phyloP scores from a whole-genome alignment of 2,113 vertebrate genomes.

The Salvelinus namaycush region DNA sequence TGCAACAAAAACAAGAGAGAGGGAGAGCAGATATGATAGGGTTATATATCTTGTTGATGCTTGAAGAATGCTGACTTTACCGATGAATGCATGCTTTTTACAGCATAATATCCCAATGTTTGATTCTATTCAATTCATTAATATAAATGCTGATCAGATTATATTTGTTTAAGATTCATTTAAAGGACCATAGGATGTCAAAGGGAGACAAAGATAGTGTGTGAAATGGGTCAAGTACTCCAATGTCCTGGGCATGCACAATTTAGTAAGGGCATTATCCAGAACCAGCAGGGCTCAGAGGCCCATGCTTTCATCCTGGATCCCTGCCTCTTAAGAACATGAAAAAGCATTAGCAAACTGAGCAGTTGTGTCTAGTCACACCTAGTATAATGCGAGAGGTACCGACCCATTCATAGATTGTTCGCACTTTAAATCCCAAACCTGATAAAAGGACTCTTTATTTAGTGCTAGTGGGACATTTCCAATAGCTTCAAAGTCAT shows the following conservation, averaged over 20 bases:
- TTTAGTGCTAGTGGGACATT: slow-evolving; percentile 60
- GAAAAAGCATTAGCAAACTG: slow-evolving; percentile 43
- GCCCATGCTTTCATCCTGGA: slow-evolving; percentile 29
- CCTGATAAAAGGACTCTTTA: slow-evolving; percentile 56
- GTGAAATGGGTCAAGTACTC: no score
- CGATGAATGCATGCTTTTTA: no score
- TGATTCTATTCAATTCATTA: no score
- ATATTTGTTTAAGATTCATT: no score
- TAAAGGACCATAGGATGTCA: no score
- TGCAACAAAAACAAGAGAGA: neutral
- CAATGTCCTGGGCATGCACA: neutral
- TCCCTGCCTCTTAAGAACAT: slow-evolving; percentile 26
- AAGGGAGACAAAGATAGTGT: no score
- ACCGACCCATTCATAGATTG: slow-evolving; percentile 44
- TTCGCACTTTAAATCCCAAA: slow-evolving; percentile 41
- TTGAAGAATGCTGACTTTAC: no score
- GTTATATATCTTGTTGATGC: no score
- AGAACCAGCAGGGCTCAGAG: slow-evolving; percentile 22
- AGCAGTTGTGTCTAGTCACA: slow-evolving; percentile 41
- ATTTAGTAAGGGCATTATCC: neutral
- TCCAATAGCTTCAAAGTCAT: slow-evolving; percentile 66
- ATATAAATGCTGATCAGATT: no score
- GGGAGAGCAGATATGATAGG: no score
- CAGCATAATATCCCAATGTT: no score
- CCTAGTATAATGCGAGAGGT: slow-evolving; percentile 46